Percentiles rank a stretch among this genome's conserved stretches.
Conservation (phyloP, 2,797 vertebrate species). For the Heteromormyrus szaboi region DNA sequence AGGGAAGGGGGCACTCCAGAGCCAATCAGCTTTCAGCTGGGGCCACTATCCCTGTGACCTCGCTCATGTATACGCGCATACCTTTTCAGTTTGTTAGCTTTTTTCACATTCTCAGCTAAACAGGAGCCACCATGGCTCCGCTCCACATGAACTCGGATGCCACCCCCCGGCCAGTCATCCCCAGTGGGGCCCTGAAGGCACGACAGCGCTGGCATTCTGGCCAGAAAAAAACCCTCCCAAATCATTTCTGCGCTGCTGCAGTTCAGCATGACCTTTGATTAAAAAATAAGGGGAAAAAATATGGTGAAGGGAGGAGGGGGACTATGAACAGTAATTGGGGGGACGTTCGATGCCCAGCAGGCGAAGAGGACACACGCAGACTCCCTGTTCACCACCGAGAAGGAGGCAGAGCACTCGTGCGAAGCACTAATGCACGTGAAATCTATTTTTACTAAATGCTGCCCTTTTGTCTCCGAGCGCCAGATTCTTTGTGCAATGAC, state of each 20-base stretch:
- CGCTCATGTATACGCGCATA: background rate
- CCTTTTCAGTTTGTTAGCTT: background rate
- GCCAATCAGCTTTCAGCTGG: background rate
- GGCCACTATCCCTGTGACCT: background rate
- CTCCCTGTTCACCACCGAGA: background rate
- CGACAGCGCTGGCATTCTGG: background rate
- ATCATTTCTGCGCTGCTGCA: background rate
- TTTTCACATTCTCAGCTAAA: background rate
- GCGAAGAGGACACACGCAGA: background rate
- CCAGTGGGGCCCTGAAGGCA: background rate
- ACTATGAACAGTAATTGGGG: background rate
- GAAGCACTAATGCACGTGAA: background rate
- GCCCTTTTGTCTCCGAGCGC: background rate
- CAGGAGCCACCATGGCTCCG: background rate
- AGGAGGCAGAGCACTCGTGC: background rate
- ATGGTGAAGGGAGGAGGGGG: background rate
- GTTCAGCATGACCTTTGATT: background rate
- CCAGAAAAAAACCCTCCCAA: background rate
- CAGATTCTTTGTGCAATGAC: background rate
- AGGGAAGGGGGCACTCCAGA: background rate
- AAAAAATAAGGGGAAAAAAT: background rate
- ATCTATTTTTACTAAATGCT: constrained; percentile 5
- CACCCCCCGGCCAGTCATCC: background rate
- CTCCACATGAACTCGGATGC: too few species aligned
- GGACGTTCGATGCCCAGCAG: background rate